Conservation (phyloP, 2,888 invertebrate genomes). For the Stenoptilia bipunctidactyla region DNA sequence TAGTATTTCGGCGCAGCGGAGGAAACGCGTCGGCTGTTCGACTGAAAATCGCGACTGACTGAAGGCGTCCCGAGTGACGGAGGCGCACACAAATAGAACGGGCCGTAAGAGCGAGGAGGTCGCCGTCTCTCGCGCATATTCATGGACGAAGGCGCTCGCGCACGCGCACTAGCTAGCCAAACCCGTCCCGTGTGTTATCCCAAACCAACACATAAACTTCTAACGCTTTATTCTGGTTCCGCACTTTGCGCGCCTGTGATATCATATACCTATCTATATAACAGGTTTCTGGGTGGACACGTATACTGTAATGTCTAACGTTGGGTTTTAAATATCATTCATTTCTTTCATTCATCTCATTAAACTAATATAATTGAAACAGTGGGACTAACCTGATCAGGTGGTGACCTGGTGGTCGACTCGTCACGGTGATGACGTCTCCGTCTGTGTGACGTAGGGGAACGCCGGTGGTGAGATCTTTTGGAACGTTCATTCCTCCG, state of each 20-base stretch:
- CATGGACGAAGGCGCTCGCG: slow-evolving; percentile 67
- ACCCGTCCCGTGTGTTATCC: slow-evolving; percentile 56
- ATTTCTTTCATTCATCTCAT: slow-evolving; percentile 28
- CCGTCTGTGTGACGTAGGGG: slow-evolving; percentile 82
- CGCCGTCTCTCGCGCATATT: slow-evolving; percentile 69
- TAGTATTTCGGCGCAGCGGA: slow-evolving; percentile 40
- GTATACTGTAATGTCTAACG: slow-evolving; percentile 33
- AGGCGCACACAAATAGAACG: slow-evolving; percentile 68
- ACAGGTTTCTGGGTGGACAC: slow-evolving; percentile 60
- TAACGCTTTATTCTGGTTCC: slow-evolving; percentile 57
- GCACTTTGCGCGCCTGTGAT: slow-evolving; percentile 41
- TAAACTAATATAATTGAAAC: slow-evolving; percentile 22
- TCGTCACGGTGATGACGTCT: slow-evolving; percentile 73
- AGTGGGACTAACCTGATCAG: slow-evolving; percentile 60
- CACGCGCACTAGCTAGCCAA: slow-evolving; percentile 62
- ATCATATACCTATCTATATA: slow-evolving; percentile 11
- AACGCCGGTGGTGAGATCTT: slow-evolving; percentile 86
- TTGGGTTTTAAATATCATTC: slow-evolving; percentile 37
- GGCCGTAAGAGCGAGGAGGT: slow-evolving; percentile 67
- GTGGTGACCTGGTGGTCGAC: slow-evolving; percentile 57
- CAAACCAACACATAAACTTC: slow-evolving; percentile 58
- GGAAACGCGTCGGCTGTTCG: slow-evolving; percentile 63
- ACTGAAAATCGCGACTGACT: slow-evolving; percentile 66
- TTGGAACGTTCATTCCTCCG: slow-evolving; percentile 87
- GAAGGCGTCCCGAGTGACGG: slow-evolving; percentile 67